A percentile compares a stretch with the other conserved stretches of the same genome.
These are phyloP conservation scores for Erinaceus europaeus DNA, from an alignment of 2,113 vertebrate species.

Conservation along the genomic window DNA sequence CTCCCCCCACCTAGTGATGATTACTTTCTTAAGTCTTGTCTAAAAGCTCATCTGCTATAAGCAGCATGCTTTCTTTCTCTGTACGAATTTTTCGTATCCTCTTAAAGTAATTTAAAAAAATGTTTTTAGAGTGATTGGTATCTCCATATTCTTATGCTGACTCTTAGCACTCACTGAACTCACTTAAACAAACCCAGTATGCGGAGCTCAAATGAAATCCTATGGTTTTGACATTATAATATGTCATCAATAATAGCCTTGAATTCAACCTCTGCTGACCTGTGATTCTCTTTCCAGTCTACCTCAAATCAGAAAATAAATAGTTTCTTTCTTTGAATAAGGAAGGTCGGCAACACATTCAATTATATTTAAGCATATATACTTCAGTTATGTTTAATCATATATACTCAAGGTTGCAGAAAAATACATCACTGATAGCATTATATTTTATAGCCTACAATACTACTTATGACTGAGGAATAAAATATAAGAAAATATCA, in stretches of 20 bases:
- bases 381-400: constrained; percentile 3
- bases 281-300: background rate
- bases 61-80: background rate
- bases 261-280: background rate
- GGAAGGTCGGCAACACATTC: background rate
- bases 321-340: constrained; percentile 15
- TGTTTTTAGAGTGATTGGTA: background rate
- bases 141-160: background rate
- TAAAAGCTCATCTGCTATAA: background rate
- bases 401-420: background rate
- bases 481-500: constrained; percentile 19
- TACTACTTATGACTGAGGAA: background rate
- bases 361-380: background rate
- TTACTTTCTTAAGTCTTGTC: background rate
- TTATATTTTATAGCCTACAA: background rate
- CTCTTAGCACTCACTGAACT: background rate
- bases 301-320: constrained; percentile 9
- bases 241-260: background rate
- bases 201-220: background rate
- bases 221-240: background rate
- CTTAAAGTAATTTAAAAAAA: background rate
- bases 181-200: background rate
- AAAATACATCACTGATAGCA: background rate
- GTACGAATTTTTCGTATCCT: background rate
- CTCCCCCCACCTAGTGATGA: too few relatives aligned